Evolutionary conservation across 2,888 invertebrate genomes (phyloP).

Genomic region (Brachycybe producta): DNA sequence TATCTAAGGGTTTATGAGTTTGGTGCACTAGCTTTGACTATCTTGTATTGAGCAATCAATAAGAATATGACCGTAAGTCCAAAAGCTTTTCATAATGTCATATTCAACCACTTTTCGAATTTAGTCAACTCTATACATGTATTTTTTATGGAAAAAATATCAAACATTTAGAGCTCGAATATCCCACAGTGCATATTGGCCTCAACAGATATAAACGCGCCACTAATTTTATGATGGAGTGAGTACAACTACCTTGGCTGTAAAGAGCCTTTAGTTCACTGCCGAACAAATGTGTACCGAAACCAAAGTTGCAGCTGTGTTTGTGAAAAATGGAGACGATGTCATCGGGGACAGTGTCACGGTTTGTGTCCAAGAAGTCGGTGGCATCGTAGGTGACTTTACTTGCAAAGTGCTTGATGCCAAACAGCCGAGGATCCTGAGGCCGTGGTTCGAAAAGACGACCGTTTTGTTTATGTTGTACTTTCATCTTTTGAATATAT

Average conservation of each 20-base stretch:
- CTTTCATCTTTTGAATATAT: conserved; percentile 64
- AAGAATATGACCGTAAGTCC: too few relatives aligned
- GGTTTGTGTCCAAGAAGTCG: conserved; percentile 80
- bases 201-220: too few relatives aligned
- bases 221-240: too few relatives aligned
- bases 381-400: conserved; percentile 76
- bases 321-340: conserved; percentile 84
- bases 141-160: too few relatives aligned
- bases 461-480: conserved; percentile 62
- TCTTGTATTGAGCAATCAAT: too few relatives aligned
- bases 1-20: too few relatives aligned
- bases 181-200: too few relatives aligned
- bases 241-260: conserved; percentile 41
- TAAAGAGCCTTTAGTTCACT: conserved; percentile 74
- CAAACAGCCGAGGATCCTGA: conserved; percentile 66
- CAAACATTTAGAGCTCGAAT: too few relatives aligned
- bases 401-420: conserved; percentile 81
- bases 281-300: conserved; percentile 89
- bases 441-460: conserved; percentile 64
- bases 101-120: too few relatives aligned
- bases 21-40: too few relatives aligned
- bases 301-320: conserved; percentile 88
- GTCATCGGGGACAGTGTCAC: conserved; percentile 83
- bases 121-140: too few relatives aligned
- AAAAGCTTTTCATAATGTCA: too few relatives aligned